A percentile compares a stretch with the other conserved stretches of the same genome.
phyloP scores from a whole-genome alignment of 2,888 invertebrate genomes.

The Vanessa cardui region DNA sequence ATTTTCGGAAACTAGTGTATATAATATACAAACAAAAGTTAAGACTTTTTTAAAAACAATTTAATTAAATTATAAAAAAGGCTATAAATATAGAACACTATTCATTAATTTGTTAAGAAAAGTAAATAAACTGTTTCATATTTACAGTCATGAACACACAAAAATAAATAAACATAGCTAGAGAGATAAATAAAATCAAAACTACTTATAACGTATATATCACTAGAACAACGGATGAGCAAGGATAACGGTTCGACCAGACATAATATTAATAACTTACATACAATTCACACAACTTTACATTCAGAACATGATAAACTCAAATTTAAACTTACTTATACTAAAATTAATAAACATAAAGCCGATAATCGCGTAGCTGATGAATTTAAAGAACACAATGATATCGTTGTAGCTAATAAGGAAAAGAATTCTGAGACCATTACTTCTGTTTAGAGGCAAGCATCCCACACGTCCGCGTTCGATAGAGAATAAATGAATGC shows the following conservation, averaged over 20 bases:
- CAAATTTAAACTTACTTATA: neutral
- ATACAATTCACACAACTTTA: slow-evolving; percentile 38
- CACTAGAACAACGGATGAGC: slow-evolving; percentile 43
- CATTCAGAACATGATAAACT: slow-evolving; percentile 1
- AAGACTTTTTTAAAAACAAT: no score
- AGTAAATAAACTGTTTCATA: neutral
- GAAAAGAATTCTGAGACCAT: slow-evolving; percentile 48
- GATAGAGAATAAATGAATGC: slow-evolving; percentile 59
- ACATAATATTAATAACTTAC: slow-evolving; percentile 46
- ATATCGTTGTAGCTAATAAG: slow-evolving; percentile 39
- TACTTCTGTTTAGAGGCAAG: slow-evolving; percentile 47
- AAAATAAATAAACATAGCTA: neutral
- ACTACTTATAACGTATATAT: slow-evolving; percentile 37
- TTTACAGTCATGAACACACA: neutral
- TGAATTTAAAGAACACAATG: slow-evolving; percentile 16
- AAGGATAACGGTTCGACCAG: slow-evolving; percentile 41
- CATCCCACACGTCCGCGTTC: slow-evolving; percentile 47
- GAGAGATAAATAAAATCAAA: slow-evolving; percentile 2
- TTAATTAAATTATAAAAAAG: no score
- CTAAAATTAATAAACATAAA: neutral
- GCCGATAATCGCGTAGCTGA: slow-evolving; percentile 8
- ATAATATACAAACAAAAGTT: no score
- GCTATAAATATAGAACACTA: no score
- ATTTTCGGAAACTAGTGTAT: no score
- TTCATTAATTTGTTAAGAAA: no score